Evolutionary conservation across 1,140 invertebrate genomes (phyloP), one percentile per base, ranked within the genome.

Genomic region (Cotesia glomerata): DNA sequence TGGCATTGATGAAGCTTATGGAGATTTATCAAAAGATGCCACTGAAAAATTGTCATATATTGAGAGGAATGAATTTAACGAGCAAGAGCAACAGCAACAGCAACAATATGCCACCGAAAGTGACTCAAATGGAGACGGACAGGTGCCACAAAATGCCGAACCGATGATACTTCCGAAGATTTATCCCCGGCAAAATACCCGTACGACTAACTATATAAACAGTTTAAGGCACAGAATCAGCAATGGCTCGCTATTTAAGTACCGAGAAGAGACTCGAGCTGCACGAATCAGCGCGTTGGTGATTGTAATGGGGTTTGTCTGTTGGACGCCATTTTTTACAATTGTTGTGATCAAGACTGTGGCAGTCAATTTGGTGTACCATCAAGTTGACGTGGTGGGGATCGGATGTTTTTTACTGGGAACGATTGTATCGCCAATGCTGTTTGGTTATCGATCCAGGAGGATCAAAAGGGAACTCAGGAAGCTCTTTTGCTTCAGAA

Each of bases 181-280:
- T 11, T 8, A 45, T 45, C 5, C 39, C 11, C 39, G 39, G 7
- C 5, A 45, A 2, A 11, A 11, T 45, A 45, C 39, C 2, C 39
- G 82, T 49, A 83, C 83, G 32, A 83, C 85, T 5, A 89, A 88
- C 14, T 91, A 92, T 76, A 92, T 94, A 75, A 92, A 90, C 64
- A 92, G 90, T 5, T 85, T 95, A 65, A 90, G 92, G 51, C 91
- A 93, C 81, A 87, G 92, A 8, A 93, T 95, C 54, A 94, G 93
- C 69, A 95, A 95, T 80, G 94, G 93, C 9, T 93, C 92, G n/a
- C 85, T 94, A 69, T 95, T 95, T 82, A 89, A 91, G 69, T 94
- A 95, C 81, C 88, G 93, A 18, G 94, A 95, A 83, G 94, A 95
- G 83, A 92, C 93, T 36, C 88, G 94, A 72, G 93, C 94, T 0